Percentiles rank a stretch among this genome's conserved stretches.
phyloP scores from a whole-genome alignment of 1,140 invertebrate genomes.

The Wiebesia pumilae region DNA sequence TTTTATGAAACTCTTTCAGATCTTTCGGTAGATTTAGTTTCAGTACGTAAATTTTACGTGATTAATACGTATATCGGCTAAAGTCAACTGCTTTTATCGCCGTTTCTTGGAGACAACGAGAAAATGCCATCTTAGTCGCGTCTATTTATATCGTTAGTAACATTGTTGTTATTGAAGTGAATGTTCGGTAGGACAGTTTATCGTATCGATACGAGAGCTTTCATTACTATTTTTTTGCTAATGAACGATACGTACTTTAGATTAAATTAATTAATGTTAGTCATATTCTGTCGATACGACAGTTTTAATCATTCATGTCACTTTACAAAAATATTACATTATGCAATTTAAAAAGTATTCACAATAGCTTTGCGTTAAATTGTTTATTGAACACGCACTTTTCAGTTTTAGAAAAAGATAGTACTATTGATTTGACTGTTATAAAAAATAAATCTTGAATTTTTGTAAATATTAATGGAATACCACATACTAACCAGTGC shows the following conservation, averaged over 20 bases:
- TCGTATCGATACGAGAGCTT: neutral
- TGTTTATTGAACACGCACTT: too few relatives aligned
- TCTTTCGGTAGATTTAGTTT: neutral
- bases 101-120: constrained; percentile 28
- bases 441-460: too few relatives aligned
- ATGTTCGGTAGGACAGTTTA: constrained; percentile 33
- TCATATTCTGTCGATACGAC: neutral
- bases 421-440: too few relatives aligned
- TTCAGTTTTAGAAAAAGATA: too few relatives aligned
- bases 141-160: constrained; percentile 21
- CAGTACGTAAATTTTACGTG: neutral
- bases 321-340: constrained; percentile 1
- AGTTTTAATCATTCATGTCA: neutral
- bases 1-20: neutral
- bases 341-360: neutral
- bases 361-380: too few relatives aligned
- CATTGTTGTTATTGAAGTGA: constrained; percentile 42
- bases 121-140: constrained; percentile 5
- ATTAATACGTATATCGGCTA: constrained; percentile 10
- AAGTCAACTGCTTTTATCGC: constrained; percentile 20
- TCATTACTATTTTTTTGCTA: neutral
- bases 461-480: too few relatives aligned
- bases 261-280: constrained; percentile 32
- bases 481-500: too few relatives aligned
- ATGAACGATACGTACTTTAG: constrained; percentile 21